These are phyloP conservation scores for Antheraea yamamai DNA, from an alignment of 2,888 invertebrate genomes.

Conservation along the genomic window DNA sequence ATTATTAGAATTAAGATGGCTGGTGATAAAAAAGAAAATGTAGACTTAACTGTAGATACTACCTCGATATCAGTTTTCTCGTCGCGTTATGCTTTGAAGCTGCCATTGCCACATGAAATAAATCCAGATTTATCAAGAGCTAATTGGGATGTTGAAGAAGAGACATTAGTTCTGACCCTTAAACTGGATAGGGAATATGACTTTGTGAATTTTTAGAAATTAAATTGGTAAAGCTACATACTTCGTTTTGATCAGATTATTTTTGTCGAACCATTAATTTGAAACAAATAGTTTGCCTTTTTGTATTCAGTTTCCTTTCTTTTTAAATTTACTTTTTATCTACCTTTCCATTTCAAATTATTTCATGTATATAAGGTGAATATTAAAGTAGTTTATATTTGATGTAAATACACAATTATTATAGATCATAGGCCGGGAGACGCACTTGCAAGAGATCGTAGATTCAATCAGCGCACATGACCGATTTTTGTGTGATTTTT, in stretches of 20 bases:
- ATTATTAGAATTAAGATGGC: constrained; percentile 89
- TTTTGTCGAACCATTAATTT: background rate
- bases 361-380: background rate
- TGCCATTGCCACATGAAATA: constrained; percentile 91
- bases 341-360: background rate
- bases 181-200: constrained; percentile 91
- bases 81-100: constrained; percentile 85
- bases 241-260: background rate
- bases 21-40: constrained; percentile 87
- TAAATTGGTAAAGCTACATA: background rate
- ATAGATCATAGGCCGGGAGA: no score
- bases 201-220: constrained; percentile 89
- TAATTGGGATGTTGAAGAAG: constrained; percentile 86
- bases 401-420: background rate
- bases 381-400: background rate
- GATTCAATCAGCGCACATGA: no score
- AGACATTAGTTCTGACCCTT: constrained; percentile 87
- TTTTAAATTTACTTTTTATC: background rate
- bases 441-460: no score
- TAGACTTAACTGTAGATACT: constrained; percentile 86
- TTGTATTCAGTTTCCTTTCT: background rate
- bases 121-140: constrained; percentile 92
- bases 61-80: constrained; percentile 84
- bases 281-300: background rate
- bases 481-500: no score